Evolutionary conservation across 2,113 vertebrate species (phyloP), one percentile per base, ranked within the genome.

Genomic region (Corythaixoides concolor): DNA sequence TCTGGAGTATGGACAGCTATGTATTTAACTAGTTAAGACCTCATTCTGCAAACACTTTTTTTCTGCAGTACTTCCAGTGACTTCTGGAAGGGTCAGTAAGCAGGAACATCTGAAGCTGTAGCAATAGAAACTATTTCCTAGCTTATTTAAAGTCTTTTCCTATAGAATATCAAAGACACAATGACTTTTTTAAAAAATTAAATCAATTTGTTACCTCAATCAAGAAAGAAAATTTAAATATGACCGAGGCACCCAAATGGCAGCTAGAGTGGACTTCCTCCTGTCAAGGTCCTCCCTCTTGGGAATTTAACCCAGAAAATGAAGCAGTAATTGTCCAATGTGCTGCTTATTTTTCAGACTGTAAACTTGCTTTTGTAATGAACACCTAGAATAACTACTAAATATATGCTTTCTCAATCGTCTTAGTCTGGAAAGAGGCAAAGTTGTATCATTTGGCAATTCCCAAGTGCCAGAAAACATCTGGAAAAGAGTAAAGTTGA

Each of bases 201-300:
- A 58, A 81, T 43, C 5, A 10, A 32, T 73, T 83, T 80, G 18
- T 66, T 68, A 56, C 11, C 19, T 74, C 33, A 63, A 28, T 58
- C 20, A 80, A 81, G 41, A 53, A 80, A 76, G 5, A 49, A 90
- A 88, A 76, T 39, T 64, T 1, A 13, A 24, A 68, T 49, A 14
- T 18, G 1, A 35, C 24, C 0, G 0, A 79, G 12, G 43, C 27
- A 83, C 41, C 8, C 18, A 52, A 59, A 39, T 7, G 11, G 30
- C 27, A 83, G 23, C 33, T 56, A 13, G 5, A 79, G 20, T 6
- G 5, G 27, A 35, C 12, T 83, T 20, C 10, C 6, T 32, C 33
- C 24, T 43, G 20, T 22, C 17, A 52, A 28, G 11, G 70, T 41
- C 11, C 33, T 64, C 21, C 14, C 30, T 68, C 37, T 43, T 32